A percentile compares a stretch with the other conserved stretches of the same genome.
These are phyloP conservation scores for Papilio polyxenes DNA, from an alignment of 1,140 invertebrate genomes.

Conservation along the genomic window DNA sequence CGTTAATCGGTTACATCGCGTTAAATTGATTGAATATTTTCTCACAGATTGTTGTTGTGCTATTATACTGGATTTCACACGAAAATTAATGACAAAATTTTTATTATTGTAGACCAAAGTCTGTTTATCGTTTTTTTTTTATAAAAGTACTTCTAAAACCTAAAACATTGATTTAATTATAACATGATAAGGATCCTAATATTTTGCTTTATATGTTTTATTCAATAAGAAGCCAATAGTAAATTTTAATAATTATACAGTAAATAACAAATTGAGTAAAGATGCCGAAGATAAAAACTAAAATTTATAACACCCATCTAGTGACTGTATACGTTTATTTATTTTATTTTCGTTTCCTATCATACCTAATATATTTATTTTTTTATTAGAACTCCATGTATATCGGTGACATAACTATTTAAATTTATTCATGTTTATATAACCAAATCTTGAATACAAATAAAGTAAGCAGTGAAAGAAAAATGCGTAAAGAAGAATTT, in stretches of 20 bases:
- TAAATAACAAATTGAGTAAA: conserved; percentile 23
- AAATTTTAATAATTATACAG: conserved; percentile 17
- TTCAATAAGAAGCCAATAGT: not conserved
- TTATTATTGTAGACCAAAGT: not conserved
- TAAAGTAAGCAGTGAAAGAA: too few species aligned
- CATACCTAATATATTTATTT: not conserved
- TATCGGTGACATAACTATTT: not conserved
- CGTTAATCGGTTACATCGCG: not conserved
- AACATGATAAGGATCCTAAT: not conserved
- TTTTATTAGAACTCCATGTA: not conserved
- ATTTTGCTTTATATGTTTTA: not conserved
- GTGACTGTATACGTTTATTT: not conserved
- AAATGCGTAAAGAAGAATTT: not conserved
- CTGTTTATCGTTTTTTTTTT: not conserved
- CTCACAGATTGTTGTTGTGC: not conserved
- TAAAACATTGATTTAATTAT: conserved; percentile 6
- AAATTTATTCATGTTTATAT: not conserved
- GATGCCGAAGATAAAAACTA: not conserved
- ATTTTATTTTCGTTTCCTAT: conserved; percentile 4
- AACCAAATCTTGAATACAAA: not conserved
- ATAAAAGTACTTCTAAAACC: not conserved
- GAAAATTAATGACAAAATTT: conserved; percentile 1
- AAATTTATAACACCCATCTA: not conserved
- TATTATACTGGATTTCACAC: not conserved
- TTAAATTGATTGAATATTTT: not conserved